Percentiles rank a stretch among this genome's conserved stretches.
phyloP scores from a whole-genome alignment of 2,888 invertebrate species.

The Lycia hirtaria region DNA sequence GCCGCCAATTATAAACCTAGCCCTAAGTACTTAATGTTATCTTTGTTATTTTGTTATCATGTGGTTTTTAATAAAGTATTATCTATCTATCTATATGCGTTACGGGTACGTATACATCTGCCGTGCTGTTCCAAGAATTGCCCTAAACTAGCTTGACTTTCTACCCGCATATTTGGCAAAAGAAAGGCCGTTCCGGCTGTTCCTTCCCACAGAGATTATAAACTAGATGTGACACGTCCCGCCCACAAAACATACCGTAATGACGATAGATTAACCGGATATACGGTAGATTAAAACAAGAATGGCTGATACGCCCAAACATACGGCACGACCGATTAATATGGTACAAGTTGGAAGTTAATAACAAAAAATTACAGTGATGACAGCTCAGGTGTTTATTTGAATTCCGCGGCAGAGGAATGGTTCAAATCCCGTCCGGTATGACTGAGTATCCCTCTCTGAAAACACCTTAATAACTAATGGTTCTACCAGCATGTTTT shows the following conservation, averaged over 20 bases:
- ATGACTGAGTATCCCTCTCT: no score
- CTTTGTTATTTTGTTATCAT: no score
- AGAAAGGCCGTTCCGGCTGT: neutral
- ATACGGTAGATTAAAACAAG: conserved; percentile 62
- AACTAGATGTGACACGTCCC: conserved; percentile 58
- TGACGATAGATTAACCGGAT: conserved; percentile 77
- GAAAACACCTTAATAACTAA: no score
- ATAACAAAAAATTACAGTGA: neutral
- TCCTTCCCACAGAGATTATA: conserved; percentile 40
- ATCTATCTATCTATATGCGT: no score
- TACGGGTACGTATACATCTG: no score
- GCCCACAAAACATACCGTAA: conserved; percentile 66
- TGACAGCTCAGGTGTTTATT: no score
- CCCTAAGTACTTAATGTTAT: no score
- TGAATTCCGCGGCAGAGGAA: no score
- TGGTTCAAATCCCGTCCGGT: no score
- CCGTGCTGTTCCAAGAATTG: neutral
- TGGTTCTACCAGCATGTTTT: no score
- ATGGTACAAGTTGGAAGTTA: conserved; percentile 21
- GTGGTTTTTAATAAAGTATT: no score
- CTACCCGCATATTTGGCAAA: conserved; percentile 4
- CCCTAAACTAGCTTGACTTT: neutral
- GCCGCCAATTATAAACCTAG: no score
- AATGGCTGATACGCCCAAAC: conserved; percentile 65
- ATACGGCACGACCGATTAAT: conserved; percentile 49